These are phyloP conservation scores for Anableps anableps DNA, from an alignment of 2,797 vertebrate genomes.

Conservation along the genomic window DNA sequence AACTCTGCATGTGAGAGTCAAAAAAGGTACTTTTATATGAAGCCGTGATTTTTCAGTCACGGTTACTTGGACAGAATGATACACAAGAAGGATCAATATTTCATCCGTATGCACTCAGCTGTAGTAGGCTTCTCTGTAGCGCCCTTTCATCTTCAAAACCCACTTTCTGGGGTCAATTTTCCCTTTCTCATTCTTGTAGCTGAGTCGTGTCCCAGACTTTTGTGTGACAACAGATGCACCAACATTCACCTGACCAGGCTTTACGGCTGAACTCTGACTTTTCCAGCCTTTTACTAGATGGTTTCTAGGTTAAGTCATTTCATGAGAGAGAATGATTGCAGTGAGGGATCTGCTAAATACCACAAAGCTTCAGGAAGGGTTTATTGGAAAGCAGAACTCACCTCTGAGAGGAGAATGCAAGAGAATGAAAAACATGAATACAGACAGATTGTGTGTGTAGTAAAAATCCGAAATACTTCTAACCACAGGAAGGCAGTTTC, in stretches of 20 bases:
- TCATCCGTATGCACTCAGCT: constrained; percentile 39
- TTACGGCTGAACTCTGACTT: constrained; percentile 21
- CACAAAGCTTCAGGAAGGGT: constrained; percentile 37
- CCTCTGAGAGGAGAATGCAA: constrained; percentile 21
- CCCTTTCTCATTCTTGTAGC: constrained; percentile 8
- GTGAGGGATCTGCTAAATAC: constrained; percentile 32
- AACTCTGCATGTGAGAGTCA: constrained; percentile 4
- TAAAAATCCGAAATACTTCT: constrained; percentile 12
- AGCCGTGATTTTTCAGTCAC: constrained; percentile 47
- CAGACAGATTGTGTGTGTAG: constrained; percentile 13
- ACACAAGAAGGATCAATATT: constrained; percentile 38
- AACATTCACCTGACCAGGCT: constrained; percentile 16
- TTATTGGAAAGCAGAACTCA: constrained; percentile 39
- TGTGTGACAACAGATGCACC: constrained; percentile 21
- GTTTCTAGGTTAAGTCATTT: constrained; percentile 36
- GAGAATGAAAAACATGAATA: constrained; percentile 41
- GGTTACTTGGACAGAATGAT: constrained; percentile 36
- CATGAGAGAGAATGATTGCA: constrained; percentile 10
- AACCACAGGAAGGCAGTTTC: constrained; percentile 39
- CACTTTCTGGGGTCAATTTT: constrained; percentile 40
- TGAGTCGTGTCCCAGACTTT: constrained; percentile 15
- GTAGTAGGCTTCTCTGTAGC: constrained; percentile 10
- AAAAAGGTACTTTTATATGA: constrained; percentile 29
- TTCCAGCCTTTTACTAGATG: constrained; percentile 17
- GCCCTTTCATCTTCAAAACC: constrained; percentile 34